Base-by-base conservation (phyloP, 2,113 vertebrate species). In the Stigmatopora argus region DNA sequence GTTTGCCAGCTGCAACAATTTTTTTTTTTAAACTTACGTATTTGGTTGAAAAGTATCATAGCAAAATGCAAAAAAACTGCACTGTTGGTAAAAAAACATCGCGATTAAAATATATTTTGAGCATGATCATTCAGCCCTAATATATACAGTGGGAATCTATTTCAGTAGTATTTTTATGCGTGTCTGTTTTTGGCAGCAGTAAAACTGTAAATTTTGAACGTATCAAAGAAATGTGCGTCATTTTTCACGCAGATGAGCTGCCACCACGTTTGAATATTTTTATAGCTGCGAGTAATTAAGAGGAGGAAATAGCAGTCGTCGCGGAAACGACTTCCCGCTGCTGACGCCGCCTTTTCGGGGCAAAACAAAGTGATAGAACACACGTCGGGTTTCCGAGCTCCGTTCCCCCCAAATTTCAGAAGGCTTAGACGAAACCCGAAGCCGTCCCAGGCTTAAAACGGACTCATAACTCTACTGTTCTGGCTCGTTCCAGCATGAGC, bases 401-500 rank as follows among this genome's bases (percentile, higher is more conserved):
- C 26, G 26, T 31, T 31, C 26, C 26, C 26, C 26, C 26, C 14
- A 48, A 41, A 41, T 41, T 41, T 41, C 38, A 41, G 38, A 6
- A 5, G 15, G 15, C 15, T 48, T 48, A 17, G 14, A 6, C 15
- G 46, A 15, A 48, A 48, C 46, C 5, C 15, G 46, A 48, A 48
- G 15, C 5, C 26, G 26, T 1, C 26, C 26, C 14, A 18, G 46
- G 5, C 14, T 46, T 48, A 17, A 48, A 2, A 48, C 15, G 14
- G 14, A 14, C 46, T 48, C 15, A 17, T 48, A 17, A 48, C 46
- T 51, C 48, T 18, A 61, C 49, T 63, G 44, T 64, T 49, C 0
- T 60, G 58, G 62, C 45, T 55, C 57, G 35, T 11, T 23, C 62
- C 58, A 49, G 18, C 51, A 21, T 4, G 62, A 35, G 65, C n/a